Conservation (phyloP, 2,113 vertebrate genomes). For the Rhizomys pruinosus region DNA sequence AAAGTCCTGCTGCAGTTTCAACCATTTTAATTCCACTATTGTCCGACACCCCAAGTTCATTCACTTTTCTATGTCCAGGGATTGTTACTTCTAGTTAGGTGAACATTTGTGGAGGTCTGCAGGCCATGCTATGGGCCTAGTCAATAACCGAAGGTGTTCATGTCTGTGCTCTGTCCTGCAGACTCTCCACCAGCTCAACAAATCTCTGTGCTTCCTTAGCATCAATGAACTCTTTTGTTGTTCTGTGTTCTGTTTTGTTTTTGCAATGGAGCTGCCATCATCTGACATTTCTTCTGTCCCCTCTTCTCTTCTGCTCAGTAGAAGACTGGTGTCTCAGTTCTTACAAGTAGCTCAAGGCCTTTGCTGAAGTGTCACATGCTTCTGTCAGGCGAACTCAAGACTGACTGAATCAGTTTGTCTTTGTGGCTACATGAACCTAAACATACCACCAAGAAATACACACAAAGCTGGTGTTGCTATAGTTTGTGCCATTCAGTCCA, state of each 20-base stretch:
- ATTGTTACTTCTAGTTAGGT: background rate
- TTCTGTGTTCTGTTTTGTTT: background rate
- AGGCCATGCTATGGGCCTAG: background rate
- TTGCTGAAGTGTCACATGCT: background rate
- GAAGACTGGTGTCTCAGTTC: background rate
- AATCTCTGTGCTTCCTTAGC: background rate
- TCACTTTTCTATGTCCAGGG: background rate
- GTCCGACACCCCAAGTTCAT: background rate
- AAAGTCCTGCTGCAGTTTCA: background rate
- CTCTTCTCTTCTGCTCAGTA: background rate
- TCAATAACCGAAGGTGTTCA: background rate
- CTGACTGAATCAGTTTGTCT: background rate
- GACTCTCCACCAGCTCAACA: background rate
- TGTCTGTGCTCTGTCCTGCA: background rate
- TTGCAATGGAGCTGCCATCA: background rate
- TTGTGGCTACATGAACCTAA: background rate
- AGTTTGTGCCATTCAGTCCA: background rate
- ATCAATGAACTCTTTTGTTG: background rate
- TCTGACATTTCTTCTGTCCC: background rate
- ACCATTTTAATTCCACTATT: background rate
- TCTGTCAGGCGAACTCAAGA: background rate
- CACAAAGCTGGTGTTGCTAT: background rate
- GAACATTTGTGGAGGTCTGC: background rate
- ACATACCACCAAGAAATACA: background rate
- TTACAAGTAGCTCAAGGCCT: background rate